phyloP scores from a whole-genome alignment of 2,797 vertebrate genomes.

The Hylomyscus alleni region DNA sequence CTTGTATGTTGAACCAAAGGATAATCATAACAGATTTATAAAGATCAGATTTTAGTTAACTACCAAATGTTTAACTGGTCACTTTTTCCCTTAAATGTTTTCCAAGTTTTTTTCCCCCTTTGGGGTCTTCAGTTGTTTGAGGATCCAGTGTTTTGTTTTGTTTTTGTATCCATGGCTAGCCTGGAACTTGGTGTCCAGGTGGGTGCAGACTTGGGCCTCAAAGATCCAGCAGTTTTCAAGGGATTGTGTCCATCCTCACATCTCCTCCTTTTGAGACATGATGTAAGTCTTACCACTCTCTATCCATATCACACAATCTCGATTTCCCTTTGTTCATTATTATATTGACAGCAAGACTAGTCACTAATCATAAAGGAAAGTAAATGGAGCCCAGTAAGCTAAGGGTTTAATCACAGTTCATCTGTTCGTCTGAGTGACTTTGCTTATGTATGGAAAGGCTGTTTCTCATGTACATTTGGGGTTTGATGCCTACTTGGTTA shows the following conservation, averaged over 20 bases:
- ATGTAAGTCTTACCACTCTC: not conserved
- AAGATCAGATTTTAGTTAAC: constrained; percentile 26
- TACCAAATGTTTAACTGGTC: not conserved
- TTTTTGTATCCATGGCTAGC: not conserved
- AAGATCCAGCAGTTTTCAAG: not conserved
- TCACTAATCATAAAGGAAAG: constrained; percentile 10
- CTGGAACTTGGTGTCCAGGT: not conserved
- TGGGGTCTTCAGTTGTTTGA: not conserved
- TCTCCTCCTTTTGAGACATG: not conserved
- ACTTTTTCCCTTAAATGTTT: constrained; percentile 28
- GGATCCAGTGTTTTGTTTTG: not conserved
- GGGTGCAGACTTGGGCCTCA: not conserved
- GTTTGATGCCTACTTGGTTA: not conserved
- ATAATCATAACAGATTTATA: not conserved
- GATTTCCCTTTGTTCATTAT: not conserved
- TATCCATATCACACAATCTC: not conserved
- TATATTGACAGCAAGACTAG: constrained; percentile 19
- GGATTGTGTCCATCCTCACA: not conserved
- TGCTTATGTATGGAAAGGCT: not conserved
- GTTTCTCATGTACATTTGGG: not conserved
- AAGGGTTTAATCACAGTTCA: not conserved
- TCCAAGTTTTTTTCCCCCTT: not conserved
- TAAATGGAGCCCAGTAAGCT: not conserved
- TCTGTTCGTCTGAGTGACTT: not conserved
- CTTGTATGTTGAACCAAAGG: not conserved